Conservation (phyloP, 2,113 vertebrate genomes). For the Notarius quadriscutis region DNA sequence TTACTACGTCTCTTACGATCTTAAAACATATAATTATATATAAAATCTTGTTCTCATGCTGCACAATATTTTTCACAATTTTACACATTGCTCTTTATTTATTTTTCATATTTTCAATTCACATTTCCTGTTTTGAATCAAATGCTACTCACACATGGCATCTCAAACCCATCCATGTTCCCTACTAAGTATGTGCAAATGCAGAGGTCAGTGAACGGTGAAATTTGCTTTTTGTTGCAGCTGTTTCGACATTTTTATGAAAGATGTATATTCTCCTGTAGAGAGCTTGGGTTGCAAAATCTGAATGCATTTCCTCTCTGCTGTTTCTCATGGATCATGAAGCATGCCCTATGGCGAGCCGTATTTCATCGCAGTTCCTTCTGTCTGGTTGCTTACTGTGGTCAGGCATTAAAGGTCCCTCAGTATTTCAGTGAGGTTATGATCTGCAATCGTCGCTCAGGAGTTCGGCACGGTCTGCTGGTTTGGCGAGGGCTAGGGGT, state of each 20-base stretch:
- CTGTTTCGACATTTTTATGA: constrained; percentile 8
- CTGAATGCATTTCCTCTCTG: neutral
- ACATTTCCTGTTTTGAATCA: neutral
- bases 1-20: no score
- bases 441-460: neutral
- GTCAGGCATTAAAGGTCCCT: constrained; percentile 7
- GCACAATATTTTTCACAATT: no score
- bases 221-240: constrained; percentile 7
- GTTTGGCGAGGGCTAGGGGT: neutral
- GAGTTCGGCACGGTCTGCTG: neutral
- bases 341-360: neutral
- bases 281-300: constrained; percentile 22
- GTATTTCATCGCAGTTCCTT: neutral
- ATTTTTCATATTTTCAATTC: neutral
- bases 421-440: constrained; percentile 4
- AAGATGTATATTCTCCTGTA: constrained; percentile 1
- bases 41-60: no score
- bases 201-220: neutral
- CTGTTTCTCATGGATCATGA: constrained; percentile 6
- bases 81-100: neutral
- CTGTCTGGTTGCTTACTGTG: constrained; percentile 6
- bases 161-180: neutral
- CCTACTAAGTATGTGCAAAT: constrained; percentile 3
- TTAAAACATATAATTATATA: no score
- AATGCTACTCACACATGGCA: neutral